Conservation (phyloP, 2,113 vertebrate genomes). For the Nycticebus coucang region DNA sequence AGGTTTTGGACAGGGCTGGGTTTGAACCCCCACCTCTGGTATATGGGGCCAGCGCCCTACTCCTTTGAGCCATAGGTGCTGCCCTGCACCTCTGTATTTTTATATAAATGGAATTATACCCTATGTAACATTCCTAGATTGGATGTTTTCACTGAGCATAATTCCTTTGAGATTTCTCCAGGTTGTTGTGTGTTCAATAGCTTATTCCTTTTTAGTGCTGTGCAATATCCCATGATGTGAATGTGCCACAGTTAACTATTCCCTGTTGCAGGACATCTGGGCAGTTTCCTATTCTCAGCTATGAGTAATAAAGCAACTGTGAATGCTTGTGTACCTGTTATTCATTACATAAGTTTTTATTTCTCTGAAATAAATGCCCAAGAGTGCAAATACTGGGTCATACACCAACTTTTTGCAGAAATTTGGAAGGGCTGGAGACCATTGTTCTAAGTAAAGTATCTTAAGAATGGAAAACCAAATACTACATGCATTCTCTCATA, state of each 20-base stretch:
- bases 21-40: no score
- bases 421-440: no score
- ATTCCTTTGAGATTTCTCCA: not conserved
- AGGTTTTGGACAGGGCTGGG: no score
- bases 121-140: not conserved
- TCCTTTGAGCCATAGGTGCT: no score
- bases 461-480: no score
- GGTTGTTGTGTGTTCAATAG: not conserved
- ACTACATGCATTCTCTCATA: no score
- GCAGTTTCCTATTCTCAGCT: not conserved
- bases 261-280: not conserved
- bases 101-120: not conserved
- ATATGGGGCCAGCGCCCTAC: no score
- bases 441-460: no score
- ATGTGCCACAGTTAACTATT: not conserved
- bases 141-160: not conserved
- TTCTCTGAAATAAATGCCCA: not conserved
- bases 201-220: not conserved
- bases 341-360: not conserved
- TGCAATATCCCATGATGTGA: not conserved
- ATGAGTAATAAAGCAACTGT: not conserved
- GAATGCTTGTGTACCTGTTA: not conserved
- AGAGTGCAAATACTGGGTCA: not conserved
- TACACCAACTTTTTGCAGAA: not conserved
- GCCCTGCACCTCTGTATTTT: no score